A percentile compares a stretch with the other conserved stretches of the same genome.
These are phyloP conservation scores for Lochmaea crataegi DNA, from an alignment of 2,888 invertebrate species.

Conservation along the genomic window DNA sequence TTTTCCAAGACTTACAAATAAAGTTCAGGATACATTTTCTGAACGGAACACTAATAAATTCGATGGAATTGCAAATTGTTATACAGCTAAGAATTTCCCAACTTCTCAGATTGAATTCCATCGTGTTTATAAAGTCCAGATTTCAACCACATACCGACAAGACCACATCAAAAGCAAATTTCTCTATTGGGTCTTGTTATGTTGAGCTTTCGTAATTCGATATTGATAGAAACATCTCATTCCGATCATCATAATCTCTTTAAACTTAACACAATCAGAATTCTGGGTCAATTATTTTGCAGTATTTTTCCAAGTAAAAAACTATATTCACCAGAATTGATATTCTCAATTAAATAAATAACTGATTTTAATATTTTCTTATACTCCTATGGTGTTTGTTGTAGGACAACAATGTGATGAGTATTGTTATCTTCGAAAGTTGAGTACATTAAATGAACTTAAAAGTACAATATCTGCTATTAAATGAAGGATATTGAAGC, in stretches of 20 bases:
- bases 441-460: too few relatives aligned
- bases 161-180: conserved; percentile 32
- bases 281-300: not conserved
- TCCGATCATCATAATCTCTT: not conserved
- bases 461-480: too few relatives aligned
- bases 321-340: not conserved
- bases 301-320: not conserved
- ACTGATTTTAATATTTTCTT: too few relatives aligned
- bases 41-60: too few relatives aligned
- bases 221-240: conserved; percentile 19
- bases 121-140: conserved; percentile 26
- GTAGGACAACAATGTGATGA: too few relatives aligned
- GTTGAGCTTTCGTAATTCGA: conserved; percentile 24
- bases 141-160: conserved; percentile 22
- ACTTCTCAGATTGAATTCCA: conserved; percentile 13
- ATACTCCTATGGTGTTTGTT: too few relatives aligned
- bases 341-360: too few relatives aligned
- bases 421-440: too few relatives aligned
- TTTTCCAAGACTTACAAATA: too few relatives aligned
- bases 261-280: not conserved
- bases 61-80: not conserved
- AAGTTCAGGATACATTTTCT: too few relatives aligned
- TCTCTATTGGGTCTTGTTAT: conserved; percentile 26
- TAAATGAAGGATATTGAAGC: too few relatives aligned
- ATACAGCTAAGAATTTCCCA: conserved; percentile 2